Evolutionary conservation across 2,888 invertebrate species (phyloP), one percentile per base, ranked within the genome.

Genomic region (Pyrgus malvae): DNA sequence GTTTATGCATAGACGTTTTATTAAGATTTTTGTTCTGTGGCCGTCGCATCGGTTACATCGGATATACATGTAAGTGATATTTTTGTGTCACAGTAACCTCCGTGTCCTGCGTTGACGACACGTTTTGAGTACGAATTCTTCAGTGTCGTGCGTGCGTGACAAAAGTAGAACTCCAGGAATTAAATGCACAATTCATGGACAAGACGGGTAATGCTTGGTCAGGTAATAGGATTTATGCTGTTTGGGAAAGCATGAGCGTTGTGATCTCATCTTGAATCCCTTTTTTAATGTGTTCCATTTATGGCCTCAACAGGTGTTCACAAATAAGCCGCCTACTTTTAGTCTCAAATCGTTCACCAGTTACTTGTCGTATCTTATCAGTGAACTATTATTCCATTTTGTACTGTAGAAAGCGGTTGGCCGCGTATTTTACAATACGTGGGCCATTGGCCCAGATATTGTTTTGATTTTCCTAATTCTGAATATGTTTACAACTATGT

Each of bases 31-130:
- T 78, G 80, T 81, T 82, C 66, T 62, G 69, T 45, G 48, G 44
- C 56, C 68, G 65, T 72, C 70, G 70, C 69, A 65, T 69, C 71
- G 66, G 69, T 67, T 67, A 65, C 63, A 65, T 71, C 74, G 70
- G 76, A 78, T 71, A 78, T 71, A 70, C 70, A 84, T 70, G 89
- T 88, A 87, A 89, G 89, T 87, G 78, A 68, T 70, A 77, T 78
- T 80, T 78, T 70, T 79, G 78, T 83, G 81, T 76, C 74, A 78
- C 73, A 71, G 72, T 76, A 74, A 76, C 71, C 67, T 75, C 67
- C 61, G 76, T 74, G 74, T 70, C 74, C 74, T 60, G 72, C 59
- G 71, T 73, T 74, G 72, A 71, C 77, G 74, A 75, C 76, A 77
- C 74, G 68, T 77, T 80, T 77, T 69, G 61, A 59, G 55, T 68